Percentiles rank a stretch among this genome's conserved stretches.
These are phyloP conservation scores for Myotis brandtii DNA, from an alignment of 2,113 vertebrate genomes.

Conservation along the genomic window DNA sequence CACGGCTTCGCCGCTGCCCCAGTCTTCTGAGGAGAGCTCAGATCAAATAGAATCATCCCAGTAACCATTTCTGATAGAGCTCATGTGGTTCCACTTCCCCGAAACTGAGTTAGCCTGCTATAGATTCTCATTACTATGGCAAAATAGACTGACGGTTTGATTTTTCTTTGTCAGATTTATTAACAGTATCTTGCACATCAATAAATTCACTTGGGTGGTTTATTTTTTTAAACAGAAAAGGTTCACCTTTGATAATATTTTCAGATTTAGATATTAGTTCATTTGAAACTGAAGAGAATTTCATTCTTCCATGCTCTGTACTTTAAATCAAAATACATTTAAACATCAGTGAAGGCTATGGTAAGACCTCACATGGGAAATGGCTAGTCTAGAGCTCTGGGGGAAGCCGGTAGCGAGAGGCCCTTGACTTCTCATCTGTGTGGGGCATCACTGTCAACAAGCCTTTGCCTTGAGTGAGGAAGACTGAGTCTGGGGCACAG, in stretches of 20 bases:
- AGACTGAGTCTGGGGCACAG: background rate
- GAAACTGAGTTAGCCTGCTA: background rate
- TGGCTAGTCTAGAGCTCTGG: background rate
- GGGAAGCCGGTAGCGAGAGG: background rate
- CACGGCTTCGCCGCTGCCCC: background rate
- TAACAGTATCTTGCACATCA: slow-evolving; percentile 41
- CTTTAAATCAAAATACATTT: background rate
- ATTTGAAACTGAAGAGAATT: slow-evolving; percentile 41
- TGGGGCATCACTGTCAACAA: background rate
- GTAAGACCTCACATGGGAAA: background rate
- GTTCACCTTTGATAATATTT: slow-evolving; percentile 44
- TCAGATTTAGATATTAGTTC: slow-evolving; percentile 25
- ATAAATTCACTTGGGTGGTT: background rate
- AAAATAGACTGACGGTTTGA: background rate
- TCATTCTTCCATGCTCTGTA: background rate
- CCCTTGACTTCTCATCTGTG: background rate
- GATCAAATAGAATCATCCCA: background rate
- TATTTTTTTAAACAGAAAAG: slow-evolving; percentile 50
- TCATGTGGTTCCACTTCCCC: background rate
- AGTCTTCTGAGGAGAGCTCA: background rate
- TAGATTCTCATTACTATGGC: background rate
- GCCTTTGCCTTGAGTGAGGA: background rate
- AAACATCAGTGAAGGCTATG: background rate
- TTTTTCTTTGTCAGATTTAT: slow-evolving; percentile 48
- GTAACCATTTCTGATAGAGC: background rate